Conservation (phyloP, 1,140 invertebrate species). For the Bombus impatiens region DNA sequence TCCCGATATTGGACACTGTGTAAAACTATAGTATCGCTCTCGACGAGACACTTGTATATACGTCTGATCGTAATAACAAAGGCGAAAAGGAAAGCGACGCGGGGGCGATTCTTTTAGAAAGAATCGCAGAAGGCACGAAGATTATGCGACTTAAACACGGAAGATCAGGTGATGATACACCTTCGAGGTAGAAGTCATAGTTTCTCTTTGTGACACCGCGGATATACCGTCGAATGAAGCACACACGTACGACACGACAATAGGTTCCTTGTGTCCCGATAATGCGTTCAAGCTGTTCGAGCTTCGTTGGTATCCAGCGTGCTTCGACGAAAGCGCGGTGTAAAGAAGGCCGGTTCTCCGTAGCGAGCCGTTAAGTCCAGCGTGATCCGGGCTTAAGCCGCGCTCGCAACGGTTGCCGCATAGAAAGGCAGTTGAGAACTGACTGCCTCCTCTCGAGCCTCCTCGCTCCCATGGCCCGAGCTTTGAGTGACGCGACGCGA, state of each 20-base stretch:
- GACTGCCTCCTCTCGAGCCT: slow-evolving; percentile 75
- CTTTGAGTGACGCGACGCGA: slow-evolving; percentile 75
- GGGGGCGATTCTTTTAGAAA: neutral
- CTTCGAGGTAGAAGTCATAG: slow-evolving; percentile 1
- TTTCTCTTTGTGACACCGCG: neutral
- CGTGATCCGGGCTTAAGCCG: slow-evolving; percentile 75
- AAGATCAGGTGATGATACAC: slow-evolving; percentile 2
- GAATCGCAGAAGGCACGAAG: slow-evolving; percentile 28
- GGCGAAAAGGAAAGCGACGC: neutral
- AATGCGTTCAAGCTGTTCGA: neutral
- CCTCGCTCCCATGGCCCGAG: slow-evolving; percentile 70
- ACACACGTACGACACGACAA: neutral
- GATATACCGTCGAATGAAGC: neutral
- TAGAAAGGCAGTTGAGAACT: slow-evolving; percentile 84
- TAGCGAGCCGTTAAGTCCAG: slow-evolving; percentile 73
- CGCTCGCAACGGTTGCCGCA: slow-evolving; percentile 76
- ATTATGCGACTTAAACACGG: slow-evolving; percentile 4
- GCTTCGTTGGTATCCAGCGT: neutral
- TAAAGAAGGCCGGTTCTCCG: slow-evolving; percentile 50
- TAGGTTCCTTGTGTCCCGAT: neutral
- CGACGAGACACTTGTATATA: neutral
- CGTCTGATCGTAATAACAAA: neutral
- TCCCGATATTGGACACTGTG: slow-evolving; percentile 31
- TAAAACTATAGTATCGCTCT: neutral
- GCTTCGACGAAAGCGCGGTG: slow-evolving; percentile 15